Evolutionary conservation across 2,113 vertebrate species (phyloP).

Genomic region (Burhinus oedicnemus): DNA sequence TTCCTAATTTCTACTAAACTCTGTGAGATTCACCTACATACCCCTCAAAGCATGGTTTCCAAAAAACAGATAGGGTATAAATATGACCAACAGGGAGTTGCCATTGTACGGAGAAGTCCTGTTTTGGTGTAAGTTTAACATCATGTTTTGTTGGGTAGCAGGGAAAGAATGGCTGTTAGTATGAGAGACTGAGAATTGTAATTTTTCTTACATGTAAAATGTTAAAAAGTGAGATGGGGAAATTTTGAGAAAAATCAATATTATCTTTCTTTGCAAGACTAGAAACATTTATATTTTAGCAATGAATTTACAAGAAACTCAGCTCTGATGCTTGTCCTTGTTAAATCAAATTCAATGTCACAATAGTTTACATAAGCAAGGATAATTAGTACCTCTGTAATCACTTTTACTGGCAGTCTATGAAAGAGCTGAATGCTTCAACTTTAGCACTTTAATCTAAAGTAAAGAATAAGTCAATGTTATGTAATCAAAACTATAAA

Average conservation of each 20-base stretch:
- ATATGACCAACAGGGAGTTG: neutral
- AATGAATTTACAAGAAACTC: neutral
- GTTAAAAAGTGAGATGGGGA: neutral
- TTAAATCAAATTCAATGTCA: slow-evolving; percentile 60
- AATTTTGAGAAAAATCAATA: neutral
- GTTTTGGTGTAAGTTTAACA: neutral
- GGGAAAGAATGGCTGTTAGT: neutral
- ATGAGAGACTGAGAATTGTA: neutral
- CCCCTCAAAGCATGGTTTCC: neutral
- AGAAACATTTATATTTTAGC: slow-evolving; percentile 8
- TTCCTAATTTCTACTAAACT: neutral
- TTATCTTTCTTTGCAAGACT: neutral
- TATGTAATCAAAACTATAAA: slow-evolving; percentile 17
- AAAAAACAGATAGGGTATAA: neutral
- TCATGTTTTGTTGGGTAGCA: neutral
- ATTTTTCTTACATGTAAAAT: neutral
- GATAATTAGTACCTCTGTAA: slow-evolving; percentile 51
- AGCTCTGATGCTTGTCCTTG: slow-evolving; percentile 9
- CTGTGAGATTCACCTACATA: neutral
- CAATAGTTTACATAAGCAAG: slow-evolving; percentile 45
- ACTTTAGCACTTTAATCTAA: slow-evolving; percentile 31
- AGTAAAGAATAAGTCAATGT: neutral
- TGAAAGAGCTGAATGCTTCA: slow-evolving; percentile 45
- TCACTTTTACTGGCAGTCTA: slow-evolving; percentile 45
- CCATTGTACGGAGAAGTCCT: neutral